Percentiles rank a stretch among this genome's conserved stretches.
Evolutionary conservation across 2,113 vertebrate genomes (phyloP).

Genomic region (Cercopithecus mona): DNA sequence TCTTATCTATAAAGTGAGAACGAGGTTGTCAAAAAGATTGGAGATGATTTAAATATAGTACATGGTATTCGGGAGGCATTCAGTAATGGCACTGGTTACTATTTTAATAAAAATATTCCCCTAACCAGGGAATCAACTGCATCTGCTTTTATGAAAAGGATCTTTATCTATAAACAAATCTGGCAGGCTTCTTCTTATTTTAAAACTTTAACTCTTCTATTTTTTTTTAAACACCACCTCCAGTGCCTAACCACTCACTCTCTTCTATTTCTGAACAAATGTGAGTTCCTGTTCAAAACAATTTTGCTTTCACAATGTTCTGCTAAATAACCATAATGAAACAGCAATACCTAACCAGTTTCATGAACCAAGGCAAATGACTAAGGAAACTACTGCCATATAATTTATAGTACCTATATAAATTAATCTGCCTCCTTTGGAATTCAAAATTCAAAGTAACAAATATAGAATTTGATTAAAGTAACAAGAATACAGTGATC

Average conservation of each 20-base stretch:
- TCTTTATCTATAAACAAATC: constrained; percentile 6
- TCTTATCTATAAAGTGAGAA: neutral
- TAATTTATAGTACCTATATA: neutral
- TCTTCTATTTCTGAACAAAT: constrained; percentile 45
- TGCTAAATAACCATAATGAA: constrained; percentile 27
- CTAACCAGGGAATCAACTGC: neutral
- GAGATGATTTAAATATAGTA: neutral
- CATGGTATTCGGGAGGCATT: neutral
- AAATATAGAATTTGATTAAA: neutral
- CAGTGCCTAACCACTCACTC: neutral
- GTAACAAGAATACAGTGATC: neutral
- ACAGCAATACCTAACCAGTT: constrained; percentile 17
- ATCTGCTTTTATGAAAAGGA: neutral
- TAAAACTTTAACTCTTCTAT: neutral
- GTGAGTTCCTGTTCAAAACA: constrained; percentile 32
- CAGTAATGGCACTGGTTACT: neutral
- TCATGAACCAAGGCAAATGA: constrained; percentile 1
- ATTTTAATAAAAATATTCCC: constrained; percentile 9
- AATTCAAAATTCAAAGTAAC: constrained; percentile 13
- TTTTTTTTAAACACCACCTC: neutral
- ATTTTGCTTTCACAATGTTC: neutral
- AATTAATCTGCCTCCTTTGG: neutral
- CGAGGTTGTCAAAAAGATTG: neutral
- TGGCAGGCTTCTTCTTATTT: neutral
- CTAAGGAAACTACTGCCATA: neutral